Conservation (phyloP, 30 jellyfish, hydroid and myxozoan species). For the Hydractinia echinata region DNA sequence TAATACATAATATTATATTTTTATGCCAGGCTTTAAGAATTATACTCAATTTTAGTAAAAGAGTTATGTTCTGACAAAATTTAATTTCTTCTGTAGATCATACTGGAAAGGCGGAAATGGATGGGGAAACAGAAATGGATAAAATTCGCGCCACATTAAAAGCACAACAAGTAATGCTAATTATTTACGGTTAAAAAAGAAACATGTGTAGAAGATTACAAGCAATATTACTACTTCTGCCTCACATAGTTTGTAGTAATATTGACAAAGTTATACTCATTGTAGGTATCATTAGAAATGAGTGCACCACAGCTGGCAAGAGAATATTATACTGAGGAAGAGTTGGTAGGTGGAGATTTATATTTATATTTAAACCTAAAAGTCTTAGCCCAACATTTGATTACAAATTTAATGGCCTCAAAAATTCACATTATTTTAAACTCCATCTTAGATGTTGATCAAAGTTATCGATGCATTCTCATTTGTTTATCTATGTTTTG, state of each 20-base stretch:
- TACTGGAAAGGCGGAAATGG: slow-evolving; percentile 60
- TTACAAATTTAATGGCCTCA: too few species aligned
- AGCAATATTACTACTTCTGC: too few species aligned
- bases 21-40: not conserved
- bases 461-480: too few species aligned
- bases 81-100: slow-evolving; percentile 24
- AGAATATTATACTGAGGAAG: slow-evolving; percentile 83
- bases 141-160: slow-evolving; percentile 53
- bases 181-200: not conserved
- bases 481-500: not conserved
- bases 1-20: not conserved
- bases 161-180: slow-evolving; percentile 62
- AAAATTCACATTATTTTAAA: too few species aligned
- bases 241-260: not conserved
- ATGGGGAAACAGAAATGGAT: slow-evolving; percentile 59
- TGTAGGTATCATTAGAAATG: slow-evolving; percentile 53
- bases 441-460: too few species aligned
- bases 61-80: too few species aligned
- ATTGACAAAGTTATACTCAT: not conserved
- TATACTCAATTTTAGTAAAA: too few species aligned
- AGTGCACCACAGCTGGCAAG: slow-evolving; percentile 68
- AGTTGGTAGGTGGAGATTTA: slow-evolving; percentile 47
- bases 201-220: not conserved
- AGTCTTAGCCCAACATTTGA: too few species aligned
- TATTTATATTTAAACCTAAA: too few species aligned